Evolutionary conservation across 2,797 vertebrate genomes (phyloP), one percentile per base, ranked within the genome.

Genomic region (Gymnothorax javanicus): DNA sequence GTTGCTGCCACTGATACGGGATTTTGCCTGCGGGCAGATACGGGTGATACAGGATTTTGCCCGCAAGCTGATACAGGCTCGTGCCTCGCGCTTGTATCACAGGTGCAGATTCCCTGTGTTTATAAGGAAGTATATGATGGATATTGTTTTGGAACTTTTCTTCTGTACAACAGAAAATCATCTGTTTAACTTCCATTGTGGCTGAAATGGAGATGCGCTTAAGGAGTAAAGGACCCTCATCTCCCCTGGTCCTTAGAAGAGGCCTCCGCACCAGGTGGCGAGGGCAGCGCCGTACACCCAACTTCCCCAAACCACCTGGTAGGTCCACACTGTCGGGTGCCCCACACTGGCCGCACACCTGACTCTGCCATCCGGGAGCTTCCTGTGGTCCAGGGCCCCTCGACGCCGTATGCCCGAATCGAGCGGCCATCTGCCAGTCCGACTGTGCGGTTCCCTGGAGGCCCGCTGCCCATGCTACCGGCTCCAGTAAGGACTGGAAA

Each of bases 341-440:
- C 33, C 20, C 52, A 59, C 52, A n/a, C 67, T 15, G 17, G 62
- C 23, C 0, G 33, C n/a, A 12, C 67, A 69, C 67, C 67, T 69
- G 23, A 69, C 23, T 27, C 67, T 25, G 25, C n/a, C 67, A 23
- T 69, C 67, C 6, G 52, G 1, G 43, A 81, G 12, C 77, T 3
- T 15, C 33, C 83, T 25, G 13, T 11, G 12, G 25, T 60, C 60
- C 43, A 9, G 2, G 15, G 20, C 85, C 87, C 64, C 20, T 50
- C 84, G 52, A 13, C 87, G 64, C 83, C 87, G 57, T 73, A 87
- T 82, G 64, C 81, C 83, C 84, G 27, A 84, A 43, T 86, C 88
- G 86, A 87, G 86, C 75, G 88, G 60, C 89, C 89, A 91, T 92
- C 90, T 91, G 91, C 88, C 89, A 54, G 73, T 54, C 89, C 90